These are phyloP conservation scores for Brachystomella parvula DNA, from an alignment of 1,140 invertebrate genomes.

Conservation along the genomic window DNA sequence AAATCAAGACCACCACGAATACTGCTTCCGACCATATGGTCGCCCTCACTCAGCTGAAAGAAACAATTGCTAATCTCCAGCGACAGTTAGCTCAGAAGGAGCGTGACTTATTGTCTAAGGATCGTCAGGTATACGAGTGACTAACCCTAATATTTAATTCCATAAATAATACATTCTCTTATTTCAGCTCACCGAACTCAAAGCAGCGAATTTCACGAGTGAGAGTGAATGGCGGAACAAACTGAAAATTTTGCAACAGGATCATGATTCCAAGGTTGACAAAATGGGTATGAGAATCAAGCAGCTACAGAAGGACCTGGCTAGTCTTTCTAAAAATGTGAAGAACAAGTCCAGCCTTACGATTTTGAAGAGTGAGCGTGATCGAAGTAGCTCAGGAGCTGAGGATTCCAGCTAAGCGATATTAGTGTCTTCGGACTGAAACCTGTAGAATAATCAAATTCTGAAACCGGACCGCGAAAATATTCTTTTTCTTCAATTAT, in stretches of 20 bases:
- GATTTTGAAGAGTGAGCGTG: conserved; percentile 17
- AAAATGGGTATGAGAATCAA: conserved; percentile 67
- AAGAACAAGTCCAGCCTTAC: conserved; percentile 49
- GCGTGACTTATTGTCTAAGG: conserved; percentile 74
- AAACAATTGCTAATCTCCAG: conserved; percentile 85
- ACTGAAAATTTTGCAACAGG: conserved; percentile 70
- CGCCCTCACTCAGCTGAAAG: conserved; percentile 56
- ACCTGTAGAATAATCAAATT: no score
- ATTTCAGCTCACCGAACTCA: conserved; percentile 79
- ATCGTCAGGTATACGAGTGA: conserved; percentile 56
- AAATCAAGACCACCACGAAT: conserved; percentile 12
- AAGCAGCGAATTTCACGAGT: conserved; percentile 79
- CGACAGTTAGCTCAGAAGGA: conserved; percentile 81
- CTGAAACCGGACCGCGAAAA: no score
- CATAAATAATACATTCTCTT: conserved; percentile 12
- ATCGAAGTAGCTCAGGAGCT: conserved; percentile 17
- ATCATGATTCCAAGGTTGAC: conserved; percentile 70
- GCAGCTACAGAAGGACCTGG: conserved; percentile 70
- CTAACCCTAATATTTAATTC: not conserved
- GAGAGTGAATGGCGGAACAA: conserved; percentile 77
- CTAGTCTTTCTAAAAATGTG: conserved; percentile 67
- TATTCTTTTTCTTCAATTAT: no score
- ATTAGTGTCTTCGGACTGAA: no score
- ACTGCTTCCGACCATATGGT: conserved; percentile 30
- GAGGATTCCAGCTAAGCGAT: conserved; percentile 23